A percentile compares a stretch with the other conserved stretches of the same genome.
phyloP scores from a whole-genome alignment of 53 echinoderm and acorn worm species.

The Echinometra lucunter region DNA sequence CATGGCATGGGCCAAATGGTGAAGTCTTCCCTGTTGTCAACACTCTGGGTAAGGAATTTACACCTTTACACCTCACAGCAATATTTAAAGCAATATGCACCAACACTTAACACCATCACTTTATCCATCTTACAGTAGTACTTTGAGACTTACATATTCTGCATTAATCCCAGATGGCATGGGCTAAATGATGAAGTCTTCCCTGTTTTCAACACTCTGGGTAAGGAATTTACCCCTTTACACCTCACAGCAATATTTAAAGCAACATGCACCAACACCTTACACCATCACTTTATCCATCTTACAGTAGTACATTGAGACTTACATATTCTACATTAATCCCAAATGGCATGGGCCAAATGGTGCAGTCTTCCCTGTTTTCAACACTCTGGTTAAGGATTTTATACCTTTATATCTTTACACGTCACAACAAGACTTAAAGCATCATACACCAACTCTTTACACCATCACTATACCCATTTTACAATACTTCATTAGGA shows the following conservation, averaged over 20 bases:
- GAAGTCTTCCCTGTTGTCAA: constrained; percentile 60
- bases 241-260: too few species aligned
- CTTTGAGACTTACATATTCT: constrained; percentile 18
- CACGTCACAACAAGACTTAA: too few species aligned
- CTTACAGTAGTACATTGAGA: too few species aligned
- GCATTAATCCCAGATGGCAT: constrained; percentile 78
- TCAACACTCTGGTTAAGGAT: constrained; percentile 54
- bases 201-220: constrained; percentile 43
- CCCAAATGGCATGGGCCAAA: constrained; percentile 79
- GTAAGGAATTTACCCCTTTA: constrained; percentile 33
- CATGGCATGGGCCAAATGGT: constrained; percentile 75
- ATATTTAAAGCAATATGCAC: too few species aligned
- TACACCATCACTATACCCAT: too few species aligned
- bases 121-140: too few species aligned
- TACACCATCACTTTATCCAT: too few species aligned
- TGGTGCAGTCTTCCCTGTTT: constrained; percentile 60
- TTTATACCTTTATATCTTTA: too few species aligned
- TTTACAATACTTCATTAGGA: too few species aligned
- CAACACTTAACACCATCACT: too few species aligned
- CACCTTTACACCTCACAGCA: neutral
- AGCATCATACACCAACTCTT: too few species aligned
- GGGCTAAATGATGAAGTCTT: constrained; percentile 71
- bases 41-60: constrained; percentile 52
- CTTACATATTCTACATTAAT: constrained; percentile 72
- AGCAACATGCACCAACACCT: too few species aligned